Evolutionary conservation across 2,888 invertebrate species (phyloP), one percentile per base, ranked within the genome.

Genomic region (Thecocarcelia acutangulata): DNA sequence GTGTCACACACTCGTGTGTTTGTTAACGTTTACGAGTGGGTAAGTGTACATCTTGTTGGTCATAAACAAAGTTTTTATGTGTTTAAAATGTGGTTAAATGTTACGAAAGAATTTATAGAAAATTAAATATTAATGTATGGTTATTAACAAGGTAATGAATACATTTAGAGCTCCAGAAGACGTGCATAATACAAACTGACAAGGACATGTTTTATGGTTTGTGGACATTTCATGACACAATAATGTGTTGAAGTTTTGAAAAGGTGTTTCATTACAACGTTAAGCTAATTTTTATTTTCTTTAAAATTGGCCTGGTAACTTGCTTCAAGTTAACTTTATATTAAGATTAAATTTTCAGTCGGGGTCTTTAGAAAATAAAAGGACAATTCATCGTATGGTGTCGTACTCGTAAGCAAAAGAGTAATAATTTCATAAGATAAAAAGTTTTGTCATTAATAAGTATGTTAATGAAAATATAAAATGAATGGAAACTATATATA

Each of bases 21-120:
- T 63, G 46, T 63, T 56, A 58, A 54, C 72, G 54, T 61, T 73
- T 73, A 64, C 44, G 69, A 48, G 56, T 80, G 66, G 82, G 69
- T 78, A 82, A 82, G 78, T 75, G 74, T 78, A 78, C 82, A 82
- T 78, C 74, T 70, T 78, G 82, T 75, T 69, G 78, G 78, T 66
- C 78, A 78, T 82, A 78, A 82, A 82, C 48, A 78, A 82, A 74
- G 64, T 70, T 82, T 82, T 82, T 82, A 82, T 82, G 59, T 48
- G 50, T 82, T 78, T 82, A 78, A 82, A 82, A 82, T 82, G 74
- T 82, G 64, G 74, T 78, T 82, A 78, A 82, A 78, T 82, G 82
- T 82, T 74, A 70, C 70, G 74, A 56, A 82, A 78, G 74, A 82
- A 78, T 82, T 82, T 82, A 75, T 78, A 82, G 42, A 82, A 78